These are phyloP conservation scores for Ctenomys sociabilis DNA, from an alignment of 2,113 vertebrate species.

Conservation along the genomic window DNA sequence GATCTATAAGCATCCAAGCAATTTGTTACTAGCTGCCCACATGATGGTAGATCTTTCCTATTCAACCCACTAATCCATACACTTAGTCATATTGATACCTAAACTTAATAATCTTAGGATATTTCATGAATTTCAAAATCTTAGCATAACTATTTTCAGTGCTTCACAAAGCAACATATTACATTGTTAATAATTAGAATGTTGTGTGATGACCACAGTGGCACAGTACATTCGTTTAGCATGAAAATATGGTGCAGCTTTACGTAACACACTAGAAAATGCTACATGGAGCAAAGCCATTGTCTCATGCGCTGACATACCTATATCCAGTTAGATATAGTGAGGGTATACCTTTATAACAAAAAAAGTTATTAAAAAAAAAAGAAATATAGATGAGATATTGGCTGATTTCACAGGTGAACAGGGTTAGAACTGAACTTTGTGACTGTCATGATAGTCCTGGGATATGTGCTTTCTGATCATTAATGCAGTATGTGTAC, in stretches of 20 bases:
- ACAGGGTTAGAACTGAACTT: not conserved
- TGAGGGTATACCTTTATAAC: no score
- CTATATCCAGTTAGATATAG: not conserved
- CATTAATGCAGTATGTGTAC: not conserved
- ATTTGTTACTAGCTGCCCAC: not conserved
- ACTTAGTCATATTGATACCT: not conserved
- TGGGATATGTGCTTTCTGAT: not conserved
- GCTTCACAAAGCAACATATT: not conserved
- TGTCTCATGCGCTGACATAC: not conserved
- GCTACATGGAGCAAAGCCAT: not conserved
- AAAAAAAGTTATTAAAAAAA: no score
- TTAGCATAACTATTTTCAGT: not conserved
- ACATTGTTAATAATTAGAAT: not conserved
- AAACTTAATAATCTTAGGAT: not conserved
- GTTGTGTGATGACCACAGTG: not conserved
- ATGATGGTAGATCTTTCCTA: no score
- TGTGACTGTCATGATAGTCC: rapidly evolving
- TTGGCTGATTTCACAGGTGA: not conserved
- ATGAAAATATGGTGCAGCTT: not conserved
- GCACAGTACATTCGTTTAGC: not conserved
- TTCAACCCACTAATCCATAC: not conserved
- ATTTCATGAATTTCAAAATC: not conserved
- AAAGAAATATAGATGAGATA: not conserved
- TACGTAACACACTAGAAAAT: not conserved
- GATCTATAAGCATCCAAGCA: no score